Base-by-base conservation (phyloP, 2,113 vertebrate genomes). In the Murina feae region DNA sequence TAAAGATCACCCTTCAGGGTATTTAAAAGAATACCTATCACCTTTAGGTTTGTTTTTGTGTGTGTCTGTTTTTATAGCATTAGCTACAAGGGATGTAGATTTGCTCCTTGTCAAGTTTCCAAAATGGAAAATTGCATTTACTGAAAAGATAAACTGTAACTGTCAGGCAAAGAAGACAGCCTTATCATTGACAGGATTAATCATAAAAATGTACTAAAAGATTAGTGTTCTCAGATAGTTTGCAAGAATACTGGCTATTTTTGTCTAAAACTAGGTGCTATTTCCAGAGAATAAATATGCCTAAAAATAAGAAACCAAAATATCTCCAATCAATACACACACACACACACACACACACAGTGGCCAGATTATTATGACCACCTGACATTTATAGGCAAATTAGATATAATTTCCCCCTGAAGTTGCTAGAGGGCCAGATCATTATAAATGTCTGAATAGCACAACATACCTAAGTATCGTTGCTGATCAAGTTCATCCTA, bases 1-100 rank as follows among this genome's bases (percentile, higher is more conserved):
- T 91, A 96, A 97, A 97, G 87, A 94, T 97, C 93, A 94, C 85
- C 91, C 94, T 94, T 90, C 96, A 98, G 96, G 60, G 91, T 98
- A 95, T 97, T 98, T 97, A 97, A 85, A 97, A 93, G 90, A 96
- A 98, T 97, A 98, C 96, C 92, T 97, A 96, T 97, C 97, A 97
- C 97, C 80, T 96, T 55, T 98, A 97, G 82, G 20, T 78, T 53
- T 47, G 12, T 58, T 30, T 75, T 18, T 42, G 5, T 60, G 28
- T 80, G 18, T 60, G 96, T 60, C 13, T 13, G 1, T 74, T 60
- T 81, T 60, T 42, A 96, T 66, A 98, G n/a, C 71, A 97, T 98
- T 98, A 98, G 82, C 79, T 97, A 96, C 35, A 78, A 96, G 78
- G 42, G 20, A 90, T 91, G 39, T 96, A 60, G 47, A 93, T 95